A percentile compares a stretch with the other conserved stretches of the same genome.
phyloP scores from a whole-genome alignment of 2,888 invertebrate species.

The Parnassius apollo region DNA sequence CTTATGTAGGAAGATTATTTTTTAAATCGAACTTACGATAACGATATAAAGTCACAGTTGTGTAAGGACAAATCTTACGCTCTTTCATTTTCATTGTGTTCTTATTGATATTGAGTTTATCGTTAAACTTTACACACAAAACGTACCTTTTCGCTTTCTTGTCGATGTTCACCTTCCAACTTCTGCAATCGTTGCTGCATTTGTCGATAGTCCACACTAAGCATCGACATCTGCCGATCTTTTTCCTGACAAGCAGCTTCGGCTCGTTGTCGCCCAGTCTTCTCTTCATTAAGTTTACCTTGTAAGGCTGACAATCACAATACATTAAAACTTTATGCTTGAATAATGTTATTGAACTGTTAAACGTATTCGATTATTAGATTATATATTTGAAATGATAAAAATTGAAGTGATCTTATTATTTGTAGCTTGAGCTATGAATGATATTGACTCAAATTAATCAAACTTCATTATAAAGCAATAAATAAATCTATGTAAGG shows the following conservation, averaged over 20 bases:
- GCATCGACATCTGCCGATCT: slow-evolving; percentile 96
- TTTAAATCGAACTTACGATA: no score
- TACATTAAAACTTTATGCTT: not conserved
- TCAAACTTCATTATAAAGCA: slow-evolving; percentile 4
- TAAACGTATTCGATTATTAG: not conserved
- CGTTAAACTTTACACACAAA: no score
- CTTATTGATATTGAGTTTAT: no score
- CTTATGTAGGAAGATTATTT: no score
- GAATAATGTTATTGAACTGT: not conserved
- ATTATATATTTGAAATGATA: not conserved
- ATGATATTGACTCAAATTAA: no score
- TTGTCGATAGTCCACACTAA: slow-evolving; percentile 96
- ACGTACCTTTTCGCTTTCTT: slow-evolving; percentile 90
- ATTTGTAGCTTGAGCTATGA: no score
- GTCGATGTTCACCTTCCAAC: slow-evolving; percentile 94
- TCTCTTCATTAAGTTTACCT: slow-evolving; percentile 95
- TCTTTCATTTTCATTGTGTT: no score
- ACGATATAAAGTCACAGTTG: no score
- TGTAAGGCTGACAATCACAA: slow-evolving; percentile 86
- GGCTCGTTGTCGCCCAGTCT: slow-evolving; percentile 90
- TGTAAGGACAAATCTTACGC: no score
- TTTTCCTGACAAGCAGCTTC: slow-evolving; percentile 94
- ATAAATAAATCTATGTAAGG: slow-evolving; percentile 4
- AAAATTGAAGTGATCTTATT: no score
- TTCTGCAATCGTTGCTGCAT: slow-evolving; percentile 94